Evolutionary conservation across 2,797 vertebrate species (phyloP).

Genomic region (Ambastaia sidthimunki): DNA sequence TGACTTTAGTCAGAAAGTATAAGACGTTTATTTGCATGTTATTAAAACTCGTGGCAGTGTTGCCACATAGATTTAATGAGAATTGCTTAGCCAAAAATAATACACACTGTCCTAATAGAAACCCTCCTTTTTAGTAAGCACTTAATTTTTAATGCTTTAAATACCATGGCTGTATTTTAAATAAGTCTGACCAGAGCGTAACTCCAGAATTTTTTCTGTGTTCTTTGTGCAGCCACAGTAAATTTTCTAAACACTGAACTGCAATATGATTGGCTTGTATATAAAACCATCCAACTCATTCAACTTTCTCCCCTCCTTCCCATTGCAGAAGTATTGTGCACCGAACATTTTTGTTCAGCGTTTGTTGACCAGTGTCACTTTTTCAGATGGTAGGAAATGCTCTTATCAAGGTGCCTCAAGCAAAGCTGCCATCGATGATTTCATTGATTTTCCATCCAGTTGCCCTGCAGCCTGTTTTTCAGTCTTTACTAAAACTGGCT

Average conservation of each 20-base stretch:
- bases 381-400: slow-evolving; percentile 22
- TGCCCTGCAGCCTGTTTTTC: slow-evolving; percentile 13
- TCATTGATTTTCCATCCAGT: slow-evolving; percentile 39
- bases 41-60: too few relatives aligned
- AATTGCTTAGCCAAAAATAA: too few relatives aligned
- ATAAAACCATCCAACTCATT: not conserved
- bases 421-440: not conserved
- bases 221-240: too few relatives aligned
- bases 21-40: too few relatives aligned
- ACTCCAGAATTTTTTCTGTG: too few relatives aligned
- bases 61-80: too few relatives aligned
- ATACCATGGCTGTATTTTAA: not conserved
- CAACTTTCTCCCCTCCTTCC: not conserved
- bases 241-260: not conserved
- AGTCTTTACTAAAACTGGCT: slow-evolving; percentile 13
- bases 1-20: not conserved
- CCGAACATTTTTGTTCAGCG: not conserved
- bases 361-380: not conserved
- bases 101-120: not conserved
- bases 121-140: not conserved
- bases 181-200: too few relatives aligned
- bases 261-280: not conserved
- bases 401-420: slow-evolving; percentile 17
- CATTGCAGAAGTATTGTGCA: not conserved
- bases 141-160: not conserved